Conservation (phyloP, 2,888 invertebrate species). For the Punctoribates punctum region DNA sequence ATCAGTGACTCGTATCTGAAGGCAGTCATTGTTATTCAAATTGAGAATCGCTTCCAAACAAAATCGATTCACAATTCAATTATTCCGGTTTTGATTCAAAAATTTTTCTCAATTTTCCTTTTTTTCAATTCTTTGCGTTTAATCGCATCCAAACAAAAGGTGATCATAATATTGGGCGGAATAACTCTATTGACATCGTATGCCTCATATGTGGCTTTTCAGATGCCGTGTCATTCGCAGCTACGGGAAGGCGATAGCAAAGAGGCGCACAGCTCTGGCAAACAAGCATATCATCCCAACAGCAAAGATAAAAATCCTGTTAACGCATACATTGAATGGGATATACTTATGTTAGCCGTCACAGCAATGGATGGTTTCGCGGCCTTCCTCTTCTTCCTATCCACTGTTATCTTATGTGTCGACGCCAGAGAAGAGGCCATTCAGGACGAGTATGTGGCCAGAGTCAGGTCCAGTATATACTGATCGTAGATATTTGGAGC, state of each 20-base stretch:
- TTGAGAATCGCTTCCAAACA: background rate
- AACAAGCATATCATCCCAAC: constrained; percentile 36
- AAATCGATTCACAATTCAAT: constrained; percentile 2
- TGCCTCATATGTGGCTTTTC: constrained; percentile 36
- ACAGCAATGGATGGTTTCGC: constrained; percentile 33
- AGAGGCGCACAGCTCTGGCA: background rate
- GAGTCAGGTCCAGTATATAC: constrained; percentile 41
- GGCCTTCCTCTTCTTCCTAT: constrained; percentile 26
- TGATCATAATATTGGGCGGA: constrained; percentile 41
- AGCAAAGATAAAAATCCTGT: constrained; percentile 26
- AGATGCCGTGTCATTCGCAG: constrained; percentile 40
- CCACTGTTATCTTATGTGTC: constrained; percentile 35
- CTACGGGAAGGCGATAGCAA: constrained; percentile 11
- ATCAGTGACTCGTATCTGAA: background rate
- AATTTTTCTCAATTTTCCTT: background rate
- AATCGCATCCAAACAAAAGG: constrained; percentile 8
- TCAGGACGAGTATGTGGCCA: constrained; percentile 42
- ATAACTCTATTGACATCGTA: constrained; percentile 40
- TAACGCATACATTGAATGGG: constrained; percentile 42
- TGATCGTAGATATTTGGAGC: background rate
- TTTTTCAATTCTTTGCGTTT: background rate
- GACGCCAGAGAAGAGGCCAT: constrained; percentile 43
- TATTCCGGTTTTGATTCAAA: background rate
- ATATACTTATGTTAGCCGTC: constrained; percentile 36
- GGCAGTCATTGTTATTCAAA: background rate